phyloP scores from a whole-genome alignment of 2,797 vertebrate species.

The Potorous gilbertii region DNA sequence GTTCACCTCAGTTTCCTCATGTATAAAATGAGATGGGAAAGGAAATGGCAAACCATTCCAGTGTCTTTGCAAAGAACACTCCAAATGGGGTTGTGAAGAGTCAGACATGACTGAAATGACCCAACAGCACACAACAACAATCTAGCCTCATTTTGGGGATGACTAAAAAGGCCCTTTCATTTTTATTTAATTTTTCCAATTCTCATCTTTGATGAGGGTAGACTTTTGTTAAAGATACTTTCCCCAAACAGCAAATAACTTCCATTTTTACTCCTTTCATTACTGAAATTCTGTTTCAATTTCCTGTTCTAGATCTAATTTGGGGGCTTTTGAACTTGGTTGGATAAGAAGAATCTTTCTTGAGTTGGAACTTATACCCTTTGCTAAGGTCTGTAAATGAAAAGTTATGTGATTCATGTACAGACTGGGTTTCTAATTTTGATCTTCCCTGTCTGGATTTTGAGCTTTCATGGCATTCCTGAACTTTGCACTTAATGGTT shows the following conservation, averaged over 20 bases:
- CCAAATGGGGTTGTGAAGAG: not conserved
- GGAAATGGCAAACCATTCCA: too few relatives aligned
- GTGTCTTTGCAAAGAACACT: not conserved
- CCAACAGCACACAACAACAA: not conserved
- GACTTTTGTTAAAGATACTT: not conserved
- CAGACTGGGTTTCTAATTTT: not conserved
- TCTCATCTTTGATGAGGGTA: not conserved
- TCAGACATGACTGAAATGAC: not conserved
- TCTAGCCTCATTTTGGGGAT: not conserved
- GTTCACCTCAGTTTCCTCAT: not conserved
- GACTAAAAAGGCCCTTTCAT: not conserved
- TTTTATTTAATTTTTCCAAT: not conserved
- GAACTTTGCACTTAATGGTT: not conserved
- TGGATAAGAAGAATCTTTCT: constrained; percentile 2
- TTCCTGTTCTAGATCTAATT: not conserved
- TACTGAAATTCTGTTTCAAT: constrained; percentile 15
- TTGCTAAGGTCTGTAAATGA: not conserved
- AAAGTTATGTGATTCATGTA: not conserved
- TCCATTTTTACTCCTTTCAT: not conserved
- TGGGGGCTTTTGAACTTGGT: not conserved
- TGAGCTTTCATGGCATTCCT: not conserved
- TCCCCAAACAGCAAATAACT: not conserved
- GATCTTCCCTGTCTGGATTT: not conserved
- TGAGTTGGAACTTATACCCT: not conserved
- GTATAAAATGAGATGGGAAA: too few relatives aligned